Base-by-base conservation (phyloP, 2,113 vertebrate species). In the Todiramphus saurophagus region DNA sequence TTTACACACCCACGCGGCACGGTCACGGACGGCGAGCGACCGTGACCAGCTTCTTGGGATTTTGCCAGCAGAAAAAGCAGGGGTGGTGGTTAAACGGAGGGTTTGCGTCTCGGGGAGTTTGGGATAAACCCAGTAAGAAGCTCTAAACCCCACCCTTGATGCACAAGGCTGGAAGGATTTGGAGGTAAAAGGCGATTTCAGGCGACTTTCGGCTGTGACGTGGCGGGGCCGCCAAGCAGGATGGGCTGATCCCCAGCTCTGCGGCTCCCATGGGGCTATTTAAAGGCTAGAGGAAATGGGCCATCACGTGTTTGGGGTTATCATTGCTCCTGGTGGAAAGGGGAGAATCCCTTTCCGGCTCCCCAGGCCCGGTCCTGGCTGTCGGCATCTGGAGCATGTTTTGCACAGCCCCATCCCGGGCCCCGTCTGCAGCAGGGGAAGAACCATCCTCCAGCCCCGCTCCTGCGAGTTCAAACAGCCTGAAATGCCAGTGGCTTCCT, bases 341-440 rank as follows among this genome's bases (percentile, higher is more conserved):
- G 44, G 86, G 51, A 4, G 79, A 87, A 62, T 93, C 92, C 84
- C 31, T 93, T 95, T 93, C 93, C 25, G 18, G 92, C 90, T 91
- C 80, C 75, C 66, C 58, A 64, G 69, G 28, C 43, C 4, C 7
- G n/a, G 8, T 78, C 60, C 74, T 39, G 60, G 77, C 31, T 2
- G 10, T 24, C 16, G 16, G 68, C 60, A 59, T 39, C 78, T 21
- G 66, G n/a, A 85, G n/a, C 16, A 3, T 2, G 20, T 58, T 89
- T 44, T 13, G 64, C 7, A 3, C 1, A 0, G 56, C 73, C 87
- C 94, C 64, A 16, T 62, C 33, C 77, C 4, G 3, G 59, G 78
- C 86, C 50, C 44, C 3, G 8, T 44, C 48, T 25, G 11, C 55
- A 46, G 50, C 35, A 12, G 2, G 30, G 69, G 62, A 28, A 25